phyloP scores from a whole-genome alignment of 1,140 invertebrate species.

The Oedothorax gibbosus region DNA sequence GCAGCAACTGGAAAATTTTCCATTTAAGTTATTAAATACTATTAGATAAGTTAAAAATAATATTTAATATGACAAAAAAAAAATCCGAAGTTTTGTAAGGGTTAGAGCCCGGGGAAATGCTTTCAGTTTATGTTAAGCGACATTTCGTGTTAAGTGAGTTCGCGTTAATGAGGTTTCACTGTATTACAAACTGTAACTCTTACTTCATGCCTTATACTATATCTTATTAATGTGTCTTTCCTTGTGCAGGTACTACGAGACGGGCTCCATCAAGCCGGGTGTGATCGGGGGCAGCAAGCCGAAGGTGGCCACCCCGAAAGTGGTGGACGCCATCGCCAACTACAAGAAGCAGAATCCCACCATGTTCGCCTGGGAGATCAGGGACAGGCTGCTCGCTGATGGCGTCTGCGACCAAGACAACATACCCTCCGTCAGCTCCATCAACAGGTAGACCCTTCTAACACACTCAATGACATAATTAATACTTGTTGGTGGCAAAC shows the following conservation, averaged over 20 bases:
- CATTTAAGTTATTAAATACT: too few species aligned
- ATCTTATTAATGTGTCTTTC: not conserved
- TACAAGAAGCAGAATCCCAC: conserved; percentile 99
- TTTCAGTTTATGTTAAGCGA: too few species aligned
- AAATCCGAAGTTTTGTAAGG: too few species aligned
- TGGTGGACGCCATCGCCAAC: conserved; percentile 97
- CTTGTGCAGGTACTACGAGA: conserved; percentile 91
- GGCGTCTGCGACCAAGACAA: conserved; percentile 98
- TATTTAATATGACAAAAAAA: too few species aligned
- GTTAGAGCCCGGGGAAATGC: too few species aligned
- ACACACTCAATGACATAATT: not conserved
- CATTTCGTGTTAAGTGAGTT: too few species aligned
- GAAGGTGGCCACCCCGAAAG: conserved; percentile 98
- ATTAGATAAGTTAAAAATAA: too few species aligned
- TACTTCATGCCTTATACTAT: not conserved
- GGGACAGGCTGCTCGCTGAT: conserved; percentile 95
- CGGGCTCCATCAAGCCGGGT: conserved; percentile 97
- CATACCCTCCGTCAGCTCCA: conserved; percentile 98
- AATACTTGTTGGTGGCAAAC: too few species aligned
- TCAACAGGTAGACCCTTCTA: conserved; percentile 84
- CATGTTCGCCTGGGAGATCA: conserved; percentile 99
- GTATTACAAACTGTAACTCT: too few species aligned
- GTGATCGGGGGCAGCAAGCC: conserved; percentile 99
- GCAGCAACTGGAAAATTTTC: too few species aligned
- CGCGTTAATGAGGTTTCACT: too few species aligned